Percentiles rank a stretch among this genome's conserved stretches.
These are phyloP conservation scores for Orius insidiosus DNA, from an alignment of 1,140 invertebrate species.

Conservation along the genomic window DNA sequence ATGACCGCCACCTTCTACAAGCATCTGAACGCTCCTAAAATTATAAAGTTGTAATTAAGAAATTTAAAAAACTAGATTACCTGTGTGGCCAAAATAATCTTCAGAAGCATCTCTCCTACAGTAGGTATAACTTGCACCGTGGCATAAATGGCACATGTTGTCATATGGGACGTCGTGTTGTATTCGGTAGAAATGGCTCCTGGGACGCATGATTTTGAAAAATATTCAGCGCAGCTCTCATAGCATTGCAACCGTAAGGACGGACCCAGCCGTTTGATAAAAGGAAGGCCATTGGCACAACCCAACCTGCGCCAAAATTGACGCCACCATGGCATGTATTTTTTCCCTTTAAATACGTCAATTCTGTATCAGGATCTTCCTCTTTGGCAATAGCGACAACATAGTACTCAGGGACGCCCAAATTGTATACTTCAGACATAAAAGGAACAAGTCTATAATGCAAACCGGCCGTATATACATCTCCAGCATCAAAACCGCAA, in stretches of 20 bases:
- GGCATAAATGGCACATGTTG: conserved; percentile 86
- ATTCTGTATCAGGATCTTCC: conserved; percentile 65
- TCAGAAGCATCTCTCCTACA: conserved; percentile 72
- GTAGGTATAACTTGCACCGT: conserved; percentile 63
- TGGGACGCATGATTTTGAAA: conserved; percentile 77
- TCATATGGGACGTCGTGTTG: conserved; percentile 67
- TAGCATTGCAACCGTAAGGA: conserved; percentile 76
- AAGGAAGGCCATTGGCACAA: conserved; percentile 82
- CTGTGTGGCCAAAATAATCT: conserved; percentile 75
- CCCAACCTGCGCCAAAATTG: conserved; percentile 84
- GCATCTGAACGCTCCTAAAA: conserved; percentile 65
- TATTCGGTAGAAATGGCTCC: conserved; percentile 72
- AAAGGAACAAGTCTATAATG: conserved; percentile 66
- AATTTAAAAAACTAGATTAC: conserved; percentile 23
- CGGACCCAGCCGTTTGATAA: conserved; percentile 87
- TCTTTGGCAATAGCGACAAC: conserved; percentile 86
- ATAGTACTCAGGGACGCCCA: conserved; percentile 72
- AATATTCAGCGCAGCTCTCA: conserved; percentile 79
- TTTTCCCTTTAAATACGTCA: conserved; percentile 76
- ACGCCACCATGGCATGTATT: conserved; percentile 85
- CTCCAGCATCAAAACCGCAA: conserved; percentile 82
- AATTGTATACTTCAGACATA: conserved; percentile 76
- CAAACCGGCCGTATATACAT: conserved; percentile 80
- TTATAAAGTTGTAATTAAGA: conserved; percentile 1
- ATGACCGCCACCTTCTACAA: conserved; percentile 87